A percentile compares a stretch with the other conserved stretches of the same genome.
These are phyloP conservation scores for Rotaria macrura DNA, from an alignment of 2,888 invertebrate species.

Conservation along the genomic window DNA sequence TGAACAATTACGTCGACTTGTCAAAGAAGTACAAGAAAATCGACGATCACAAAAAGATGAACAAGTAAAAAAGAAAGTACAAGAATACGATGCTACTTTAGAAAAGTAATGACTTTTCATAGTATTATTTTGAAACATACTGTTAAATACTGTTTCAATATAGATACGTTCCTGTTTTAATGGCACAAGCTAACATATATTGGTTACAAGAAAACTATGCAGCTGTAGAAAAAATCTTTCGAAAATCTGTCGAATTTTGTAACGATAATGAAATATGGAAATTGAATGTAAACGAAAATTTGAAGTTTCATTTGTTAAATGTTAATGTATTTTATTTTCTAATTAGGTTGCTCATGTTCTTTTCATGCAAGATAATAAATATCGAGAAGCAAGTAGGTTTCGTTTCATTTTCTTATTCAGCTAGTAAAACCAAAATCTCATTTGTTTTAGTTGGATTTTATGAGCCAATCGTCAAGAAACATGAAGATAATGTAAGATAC, in stretches of 20 bases:
- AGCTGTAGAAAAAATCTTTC: slow-evolving; percentile 89
- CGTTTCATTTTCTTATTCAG: slow-evolving; percentile 94
- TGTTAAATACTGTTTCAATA: slow-evolving; percentile 21
- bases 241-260: slow-evolving; percentile 92
- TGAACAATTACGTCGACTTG: slow-evolving; percentile 74
- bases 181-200: slow-evolving; percentile 96
- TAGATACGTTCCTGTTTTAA: slow-evolving; percentile 87
- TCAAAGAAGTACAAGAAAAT: slow-evolving; percentile 81
- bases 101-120: slow-evolving; percentile 54
- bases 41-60: slow-evolving; percentile 76
- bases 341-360: slow-evolving; percentile 72
- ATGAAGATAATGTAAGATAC: slow-evolving; percentile 29
- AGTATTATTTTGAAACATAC: background rate
- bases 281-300: slow-evolving; percentile 63
- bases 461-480: slow-evolving; percentile 32
- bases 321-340: background rate
- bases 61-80: slow-evolving; percentile 73
- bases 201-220: slow-evolving; percentile 92
- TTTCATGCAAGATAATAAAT: slow-evolving; percentile 98
- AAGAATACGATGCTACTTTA: slow-evolving; percentile 77
- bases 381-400: slow-evolving; percentile 72
- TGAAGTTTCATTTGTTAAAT: no score
- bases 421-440: slow-evolving; percentile 74
- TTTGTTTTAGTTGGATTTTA: slow-evolving; percentile 33
- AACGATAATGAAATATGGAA: slow-evolving; percentile 94